Percentiles rank a stretch among this genome's conserved stretches.
These are phyloP conservation scores for Lepus oiostolus DNA, from an alignment of 2,797 vertebrate genomes.

Conservation along the genomic window DNA sequence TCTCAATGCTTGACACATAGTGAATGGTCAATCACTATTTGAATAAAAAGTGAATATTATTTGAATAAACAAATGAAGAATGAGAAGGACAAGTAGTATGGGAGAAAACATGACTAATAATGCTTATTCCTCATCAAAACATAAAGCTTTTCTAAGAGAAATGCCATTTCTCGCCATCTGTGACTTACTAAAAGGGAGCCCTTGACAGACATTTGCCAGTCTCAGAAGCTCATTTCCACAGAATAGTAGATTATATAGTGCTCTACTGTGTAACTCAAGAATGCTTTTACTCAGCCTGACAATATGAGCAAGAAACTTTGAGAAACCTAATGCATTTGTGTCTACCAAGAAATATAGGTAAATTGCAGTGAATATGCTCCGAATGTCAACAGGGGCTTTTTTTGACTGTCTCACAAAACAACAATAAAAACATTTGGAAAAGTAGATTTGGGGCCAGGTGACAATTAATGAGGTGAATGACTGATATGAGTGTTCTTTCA, in stretches of 20 bases:
- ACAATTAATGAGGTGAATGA: neutral
- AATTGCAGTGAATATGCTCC: neutral
- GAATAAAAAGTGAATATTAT: neutral
- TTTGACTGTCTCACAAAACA: constrained; percentile 47
- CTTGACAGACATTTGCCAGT: neutral
- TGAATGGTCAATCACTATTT: neutral
- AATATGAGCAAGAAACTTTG: constrained; percentile 16
- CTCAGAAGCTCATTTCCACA: neutral
- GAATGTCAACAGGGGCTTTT: neutral
- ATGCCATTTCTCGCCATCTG: neutral
- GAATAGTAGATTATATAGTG: neutral
- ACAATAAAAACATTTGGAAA: constrained; percentile 54
- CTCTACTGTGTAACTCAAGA: neutral
- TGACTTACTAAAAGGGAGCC: neutral
- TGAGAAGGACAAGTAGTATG: neutral
- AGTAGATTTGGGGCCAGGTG: neutral
- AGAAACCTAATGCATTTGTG: constrained; percentile 30
- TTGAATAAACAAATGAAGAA: neutral
- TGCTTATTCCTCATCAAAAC: neutral
- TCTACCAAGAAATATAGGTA: neutral
- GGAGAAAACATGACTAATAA: neutral
- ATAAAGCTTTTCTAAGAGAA: neutral
- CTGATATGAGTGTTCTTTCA: neutral
- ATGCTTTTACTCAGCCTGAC: neutral
- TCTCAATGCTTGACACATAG: neutral